Evolutionary conservation across 2,113 vertebrate genomes (phyloP).

Genomic region (Peromyscus maniculatus): DNA sequence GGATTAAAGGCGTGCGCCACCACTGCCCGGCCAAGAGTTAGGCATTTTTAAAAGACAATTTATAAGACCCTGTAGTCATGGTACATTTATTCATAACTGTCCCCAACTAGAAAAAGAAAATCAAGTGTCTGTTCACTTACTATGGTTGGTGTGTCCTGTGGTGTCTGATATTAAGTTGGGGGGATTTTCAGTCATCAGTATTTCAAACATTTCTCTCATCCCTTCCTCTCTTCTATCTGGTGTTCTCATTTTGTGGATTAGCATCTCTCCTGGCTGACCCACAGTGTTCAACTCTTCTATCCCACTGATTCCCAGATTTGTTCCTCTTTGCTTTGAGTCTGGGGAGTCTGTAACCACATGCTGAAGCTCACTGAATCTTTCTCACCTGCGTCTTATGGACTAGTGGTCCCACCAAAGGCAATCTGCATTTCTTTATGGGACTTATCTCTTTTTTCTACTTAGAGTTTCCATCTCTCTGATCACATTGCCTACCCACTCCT

Average conservation of each 20-base stretch:
- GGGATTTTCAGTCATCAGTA: background rate
- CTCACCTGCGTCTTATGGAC: background rate
- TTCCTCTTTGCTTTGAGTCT: constrained; percentile 9
- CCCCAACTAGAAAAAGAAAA: background rate
- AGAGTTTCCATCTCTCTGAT: background rate
- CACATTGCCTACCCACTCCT: background rate
- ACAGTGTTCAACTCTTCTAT: background rate
- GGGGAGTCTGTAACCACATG: background rate
- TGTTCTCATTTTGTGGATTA: background rate
- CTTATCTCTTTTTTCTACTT: background rate
- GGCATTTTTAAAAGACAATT: background rate
- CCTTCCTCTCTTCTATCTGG: background rate
- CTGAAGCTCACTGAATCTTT: background rate
- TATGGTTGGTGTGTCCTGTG: background rate
- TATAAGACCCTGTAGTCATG: background rate
- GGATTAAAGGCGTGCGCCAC: too few species aligned
- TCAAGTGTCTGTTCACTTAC: background rate
- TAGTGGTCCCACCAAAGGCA: background rate
- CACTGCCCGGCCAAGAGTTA: background rate
- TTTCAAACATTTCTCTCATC: background rate
- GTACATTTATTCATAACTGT: background rate
- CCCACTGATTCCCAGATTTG: background rate
- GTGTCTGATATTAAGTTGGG: background rate
- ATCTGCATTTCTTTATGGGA: background rate
- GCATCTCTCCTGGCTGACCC: background rate